Evolutionary conservation across 2,113 vertebrate species (phyloP), one percentile per base, ranked within the genome.

Genomic region (Tautogolabrus adspersus): DNA sequence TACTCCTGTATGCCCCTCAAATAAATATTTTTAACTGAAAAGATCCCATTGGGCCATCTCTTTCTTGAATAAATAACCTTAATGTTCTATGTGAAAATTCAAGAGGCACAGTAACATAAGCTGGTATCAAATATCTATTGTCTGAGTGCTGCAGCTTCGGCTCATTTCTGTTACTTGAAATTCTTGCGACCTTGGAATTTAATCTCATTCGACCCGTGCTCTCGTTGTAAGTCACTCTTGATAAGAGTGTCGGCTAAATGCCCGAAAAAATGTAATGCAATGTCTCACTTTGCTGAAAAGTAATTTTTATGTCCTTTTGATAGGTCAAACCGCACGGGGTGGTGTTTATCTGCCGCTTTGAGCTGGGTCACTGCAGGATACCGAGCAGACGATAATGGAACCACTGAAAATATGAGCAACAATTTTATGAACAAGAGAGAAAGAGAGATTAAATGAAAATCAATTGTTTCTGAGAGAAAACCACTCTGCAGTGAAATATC

Each of bases 181-280:
- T 59, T 66, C 69, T 81, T 22, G 9, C 66, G 87, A 91, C 91
- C 91, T 91, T 92, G 90, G 84, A 92, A 89, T 88, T 81, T 87
- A 91, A 93, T 89, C 83, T 76, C 78, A 90, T 90, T 89, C 76
- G 58, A 89, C 88, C 87, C 47, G 5, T 74, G 67, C 74, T 59
- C 85, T 91, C 82, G 83, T 84, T 88, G 82, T 88, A 71, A 90
- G 83, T 88, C 82, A 64, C 71, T 79, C 72, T 79, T 66, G 87
- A 88, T 91, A 91, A 89, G 76, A 80, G 83, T 56, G 65, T 76
- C 54, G 19, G 67, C 60, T 68, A 74, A 89, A 90, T 77, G 72
- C 66, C 3, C 7, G 55, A 85, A 85, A 86, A 87, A 88, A 88
- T 77, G 67, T 74, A 87, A 89, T 86, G 83, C 66, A 76, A 71